Evolutionary conservation across 2,797 vertebrate genomes (phyloP).

Genomic region (Trachops cirrhosus): DNA sequence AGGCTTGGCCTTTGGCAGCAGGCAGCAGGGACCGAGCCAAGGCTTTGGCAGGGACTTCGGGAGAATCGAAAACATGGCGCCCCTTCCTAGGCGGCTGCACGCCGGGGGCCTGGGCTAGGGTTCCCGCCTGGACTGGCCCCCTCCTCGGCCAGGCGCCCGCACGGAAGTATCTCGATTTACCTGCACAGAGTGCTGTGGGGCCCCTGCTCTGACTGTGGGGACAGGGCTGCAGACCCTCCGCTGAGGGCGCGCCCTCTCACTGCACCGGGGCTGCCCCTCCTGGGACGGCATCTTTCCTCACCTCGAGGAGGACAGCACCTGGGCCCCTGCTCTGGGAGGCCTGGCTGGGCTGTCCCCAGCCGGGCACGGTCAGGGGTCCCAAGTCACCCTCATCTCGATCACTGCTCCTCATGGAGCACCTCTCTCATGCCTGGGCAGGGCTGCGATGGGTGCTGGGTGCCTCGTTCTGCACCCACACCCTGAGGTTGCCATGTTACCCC

Average conservation of each 20-base stretch:
- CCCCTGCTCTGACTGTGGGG: not conserved
- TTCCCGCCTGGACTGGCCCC: not conserved
- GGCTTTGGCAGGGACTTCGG: not conserved
- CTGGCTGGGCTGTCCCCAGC: not conserved
- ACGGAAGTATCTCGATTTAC: not conserved
- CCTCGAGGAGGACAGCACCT: not conserved
- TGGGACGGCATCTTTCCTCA: not conserved
- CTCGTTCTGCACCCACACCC: not conserved
- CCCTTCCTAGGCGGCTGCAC: not conserved
- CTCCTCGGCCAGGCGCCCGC: too few species aligned
- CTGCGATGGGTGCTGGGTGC: not conserved
- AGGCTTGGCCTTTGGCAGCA: conserved; percentile 24
- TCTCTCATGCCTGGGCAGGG: not conserved
- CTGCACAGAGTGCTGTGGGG: not conserved
- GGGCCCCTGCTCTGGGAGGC: not conserved
- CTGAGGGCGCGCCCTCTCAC: not conserved
- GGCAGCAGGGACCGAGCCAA: not conserved
- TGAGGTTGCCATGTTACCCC: not conserved
- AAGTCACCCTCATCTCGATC: not conserved
- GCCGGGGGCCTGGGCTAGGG: not conserved
- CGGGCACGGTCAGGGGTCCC: not conserved
- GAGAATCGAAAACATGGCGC: not conserved
- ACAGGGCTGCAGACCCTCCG: not conserved
- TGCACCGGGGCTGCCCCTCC: not conserved
- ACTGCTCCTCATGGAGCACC: not conserved